phyloP scores from a whole-genome alignment of 2,113 vertebrate species.

The Aramus guarauna region DNA sequence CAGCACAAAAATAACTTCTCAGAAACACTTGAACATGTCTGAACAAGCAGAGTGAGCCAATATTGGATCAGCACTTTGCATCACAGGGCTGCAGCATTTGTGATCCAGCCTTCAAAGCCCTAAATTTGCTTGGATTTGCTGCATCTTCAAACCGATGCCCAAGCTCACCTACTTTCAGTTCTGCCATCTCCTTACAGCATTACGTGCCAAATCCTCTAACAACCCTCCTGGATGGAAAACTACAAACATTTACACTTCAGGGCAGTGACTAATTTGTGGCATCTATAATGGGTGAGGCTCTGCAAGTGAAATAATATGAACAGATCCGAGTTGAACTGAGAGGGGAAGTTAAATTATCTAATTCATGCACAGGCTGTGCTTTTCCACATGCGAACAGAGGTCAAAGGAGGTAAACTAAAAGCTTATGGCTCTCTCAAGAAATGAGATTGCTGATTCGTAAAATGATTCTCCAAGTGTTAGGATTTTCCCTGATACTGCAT shows the following conservation, averaged over 20 bases:
- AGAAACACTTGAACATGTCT: slow-evolving; percentile 38
- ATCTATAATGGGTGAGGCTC: background rate
- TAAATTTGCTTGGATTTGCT: slow-evolving; percentile 1
- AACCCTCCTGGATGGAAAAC: slow-evolving; percentile 1
- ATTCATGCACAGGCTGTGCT: background rate
- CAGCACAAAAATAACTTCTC: slow-evolving; percentile 61
- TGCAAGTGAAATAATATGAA: background rate
- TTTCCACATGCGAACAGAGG: background rate
- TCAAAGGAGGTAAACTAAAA: background rate
- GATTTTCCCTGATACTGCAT: background rate
- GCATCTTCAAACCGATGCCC: background rate
- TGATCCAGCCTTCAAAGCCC: background rate
- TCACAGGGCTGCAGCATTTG: background rate
- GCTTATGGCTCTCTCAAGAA: background rate
- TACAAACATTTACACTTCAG: background rate
- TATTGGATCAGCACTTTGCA: slow-evolving; percentile 3
- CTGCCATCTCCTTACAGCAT: background rate
- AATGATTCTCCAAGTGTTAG: background rate
- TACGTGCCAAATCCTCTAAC: background rate
- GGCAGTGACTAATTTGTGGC: slow-evolving; percentile 1
- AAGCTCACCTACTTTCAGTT: background rate
- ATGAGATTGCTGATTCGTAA: background rate
- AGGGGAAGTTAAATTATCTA: background rate
- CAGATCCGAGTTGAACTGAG: background rate
- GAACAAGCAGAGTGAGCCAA: background rate